Conservation (phyloP, 2,113 vertebrate species). For the Strix aluco region DNA sequence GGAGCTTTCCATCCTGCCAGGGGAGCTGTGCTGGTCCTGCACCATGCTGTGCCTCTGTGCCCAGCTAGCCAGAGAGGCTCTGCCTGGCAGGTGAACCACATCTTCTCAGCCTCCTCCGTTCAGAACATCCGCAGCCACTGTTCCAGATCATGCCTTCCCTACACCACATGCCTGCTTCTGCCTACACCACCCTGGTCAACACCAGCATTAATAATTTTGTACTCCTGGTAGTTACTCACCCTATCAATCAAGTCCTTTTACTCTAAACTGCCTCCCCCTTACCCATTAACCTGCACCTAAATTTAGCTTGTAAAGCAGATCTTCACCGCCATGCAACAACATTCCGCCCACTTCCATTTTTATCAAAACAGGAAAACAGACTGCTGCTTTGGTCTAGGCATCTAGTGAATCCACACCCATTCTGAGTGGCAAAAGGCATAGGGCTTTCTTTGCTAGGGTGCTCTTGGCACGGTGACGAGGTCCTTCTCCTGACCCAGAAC, state of each 20-base stretch:
- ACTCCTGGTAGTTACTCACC: not conserved
- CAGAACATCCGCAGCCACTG: not conserved
- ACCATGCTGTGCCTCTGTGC: not conserved
- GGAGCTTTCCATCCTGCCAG: not conserved
- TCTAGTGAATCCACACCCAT: not conserved
- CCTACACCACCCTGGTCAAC: not conserved
- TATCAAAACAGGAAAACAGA: not conserved
- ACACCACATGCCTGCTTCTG: not conserved
- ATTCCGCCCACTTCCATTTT: not conserved
- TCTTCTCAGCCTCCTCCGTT: not conserved
- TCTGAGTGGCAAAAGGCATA: not conserved
- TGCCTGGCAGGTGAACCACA: not conserved
- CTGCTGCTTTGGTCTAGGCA: not conserved
- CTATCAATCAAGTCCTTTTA: not conserved
- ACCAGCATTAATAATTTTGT: not conserved
- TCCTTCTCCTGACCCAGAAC: not conserved
- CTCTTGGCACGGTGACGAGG: not conserved
- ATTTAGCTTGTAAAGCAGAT: not conserved
- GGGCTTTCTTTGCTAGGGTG: not conserved
- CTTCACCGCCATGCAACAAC: not conserved
- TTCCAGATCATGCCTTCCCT: not conserved
- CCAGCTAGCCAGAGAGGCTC: not conserved
- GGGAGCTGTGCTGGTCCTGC: not conserved
- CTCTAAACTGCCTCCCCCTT: not conserved
- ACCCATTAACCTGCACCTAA: not conserved